Evolutionary conservation across 2,888 invertebrate species (phyloP).

Genomic region (Oscheius myriophilus): DNA sequence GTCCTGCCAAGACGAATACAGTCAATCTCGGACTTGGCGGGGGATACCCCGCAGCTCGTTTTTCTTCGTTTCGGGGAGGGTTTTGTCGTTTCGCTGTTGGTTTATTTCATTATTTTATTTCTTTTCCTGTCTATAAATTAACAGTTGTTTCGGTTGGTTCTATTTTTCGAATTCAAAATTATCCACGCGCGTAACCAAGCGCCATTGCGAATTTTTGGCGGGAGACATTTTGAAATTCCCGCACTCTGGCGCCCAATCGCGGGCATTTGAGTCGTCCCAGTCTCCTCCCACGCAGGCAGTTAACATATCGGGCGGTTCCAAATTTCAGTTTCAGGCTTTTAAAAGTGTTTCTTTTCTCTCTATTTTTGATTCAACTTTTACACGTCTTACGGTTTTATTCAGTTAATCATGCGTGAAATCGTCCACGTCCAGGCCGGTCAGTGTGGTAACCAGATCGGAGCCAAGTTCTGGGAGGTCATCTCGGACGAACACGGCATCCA

Average conservation of each 20-base stretch:
- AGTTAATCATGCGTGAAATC: slow-evolving; percentile 83
- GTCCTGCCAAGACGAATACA: no score
- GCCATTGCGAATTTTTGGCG: slow-evolving; percentile 4
- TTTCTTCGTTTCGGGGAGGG: no score
- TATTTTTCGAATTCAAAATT: neutral
- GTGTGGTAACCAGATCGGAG: slow-evolving; percentile 94
- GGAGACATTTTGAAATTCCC: neutral
- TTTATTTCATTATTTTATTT: no score
- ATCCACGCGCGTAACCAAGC: neutral
- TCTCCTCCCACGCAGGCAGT: neutral
- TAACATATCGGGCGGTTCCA: neutral
- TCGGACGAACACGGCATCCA: slow-evolving; percentile 82
- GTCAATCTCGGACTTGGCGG: no score
- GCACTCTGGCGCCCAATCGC: slow-evolving; percentile 6
- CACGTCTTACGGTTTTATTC: neutral
- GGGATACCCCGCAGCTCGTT: no score
- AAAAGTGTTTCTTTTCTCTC: neutral
- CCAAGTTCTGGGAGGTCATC: slow-evolving; percentile 76
- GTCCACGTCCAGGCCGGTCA: slow-evolving; percentile 93
- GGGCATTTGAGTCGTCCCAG: neutral
- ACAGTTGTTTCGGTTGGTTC: no score
- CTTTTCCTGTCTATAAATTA: no score
- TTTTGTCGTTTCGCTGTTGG: no score
- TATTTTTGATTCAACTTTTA: neutral
- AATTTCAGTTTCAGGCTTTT: neutral